Evolutionary conservation across 1,140 invertebrate genomes (phyloP).

Genomic region (Platorchestia sp.): DNA sequence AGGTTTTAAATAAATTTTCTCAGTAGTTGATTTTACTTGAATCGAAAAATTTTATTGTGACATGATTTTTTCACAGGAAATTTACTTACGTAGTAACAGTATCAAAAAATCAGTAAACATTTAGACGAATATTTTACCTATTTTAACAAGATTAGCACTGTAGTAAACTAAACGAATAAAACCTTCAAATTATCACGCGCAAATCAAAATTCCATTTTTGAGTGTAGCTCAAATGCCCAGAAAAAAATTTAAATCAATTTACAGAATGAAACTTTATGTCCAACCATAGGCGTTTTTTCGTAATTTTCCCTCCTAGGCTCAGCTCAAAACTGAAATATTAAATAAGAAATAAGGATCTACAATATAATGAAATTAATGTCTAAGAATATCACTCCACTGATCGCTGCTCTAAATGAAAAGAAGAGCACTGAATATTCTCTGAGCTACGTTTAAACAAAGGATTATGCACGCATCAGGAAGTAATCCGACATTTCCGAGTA

Average conservation of each 20-base stretch:
- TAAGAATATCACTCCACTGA: no score
- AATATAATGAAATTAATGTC: no score
- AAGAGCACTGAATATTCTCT: no score
- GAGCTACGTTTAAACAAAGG: no score
- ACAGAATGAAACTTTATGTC: no score
- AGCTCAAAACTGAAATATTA: no score
- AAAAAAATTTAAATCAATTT: not conserved
- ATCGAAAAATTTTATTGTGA: not conserved
- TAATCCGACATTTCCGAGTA: no score
- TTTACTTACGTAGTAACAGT: not conserved
- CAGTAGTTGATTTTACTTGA: not conserved
- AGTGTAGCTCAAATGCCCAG: not conserved
- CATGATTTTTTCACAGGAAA: not conserved
- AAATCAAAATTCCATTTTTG: not conserved
- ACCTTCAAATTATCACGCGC: not conserved
- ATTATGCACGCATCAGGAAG: no score
- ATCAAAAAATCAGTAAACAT: not conserved
- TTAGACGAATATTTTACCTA: not conserved
- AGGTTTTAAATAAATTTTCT: not conserved
- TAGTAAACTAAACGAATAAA: not conserved
- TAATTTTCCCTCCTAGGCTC: no score
- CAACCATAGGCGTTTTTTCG: no score
- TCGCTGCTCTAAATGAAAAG: no score
- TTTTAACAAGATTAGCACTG: not conserved
- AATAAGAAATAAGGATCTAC: no score